Conservation (phyloP, 1,140 invertebrate species). For the Heliothis subflexa region DNA sequence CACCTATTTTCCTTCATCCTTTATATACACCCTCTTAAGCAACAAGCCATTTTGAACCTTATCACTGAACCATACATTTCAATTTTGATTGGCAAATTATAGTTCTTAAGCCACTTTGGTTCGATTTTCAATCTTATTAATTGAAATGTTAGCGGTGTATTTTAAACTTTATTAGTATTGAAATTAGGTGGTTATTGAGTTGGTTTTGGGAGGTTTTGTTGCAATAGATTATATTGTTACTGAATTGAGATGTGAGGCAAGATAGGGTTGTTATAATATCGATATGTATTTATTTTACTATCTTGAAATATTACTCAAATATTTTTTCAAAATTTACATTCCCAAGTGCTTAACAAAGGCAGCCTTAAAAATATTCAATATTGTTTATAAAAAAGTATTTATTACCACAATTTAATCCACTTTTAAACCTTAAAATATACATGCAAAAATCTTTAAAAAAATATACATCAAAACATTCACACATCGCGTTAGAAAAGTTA, state of each 20-base stretch:
- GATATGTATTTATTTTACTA: not conserved
- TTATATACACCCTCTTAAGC: conserved; percentile 55
- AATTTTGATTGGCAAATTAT: conserved; percentile 48
- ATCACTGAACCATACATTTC: not conserved
- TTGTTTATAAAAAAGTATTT: not conserved
- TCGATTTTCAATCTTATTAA: not conserved
- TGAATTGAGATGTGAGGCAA: conserved; percentile 69
- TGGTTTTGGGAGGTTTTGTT: conserved; percentile 52
- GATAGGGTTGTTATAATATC: not conserved
- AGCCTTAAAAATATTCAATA: not conserved
- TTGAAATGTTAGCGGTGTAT: conserved; percentile 32
- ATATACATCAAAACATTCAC: conserved; percentile 32
- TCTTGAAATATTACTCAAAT: not conserved
- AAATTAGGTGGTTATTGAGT: conserved; percentile 52
- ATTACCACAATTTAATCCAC: not conserved
- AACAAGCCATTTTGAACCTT: conserved; percentile 61
- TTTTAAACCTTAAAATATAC: not conserved
- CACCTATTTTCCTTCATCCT: conserved; percentile 45
- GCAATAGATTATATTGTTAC: conserved; percentile 68
- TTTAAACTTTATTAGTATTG: conserved; percentile 46
- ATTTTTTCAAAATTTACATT: too few species aligned
- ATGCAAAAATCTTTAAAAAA: not conserved
- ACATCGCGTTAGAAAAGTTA: conserved; percentile 29
- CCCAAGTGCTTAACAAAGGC: too few species aligned
- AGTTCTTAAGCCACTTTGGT: not conserved